Evolutionary conservation across 2,797 vertebrate species (phyloP).

Genomic region (Urophycis tenuis): DNA sequence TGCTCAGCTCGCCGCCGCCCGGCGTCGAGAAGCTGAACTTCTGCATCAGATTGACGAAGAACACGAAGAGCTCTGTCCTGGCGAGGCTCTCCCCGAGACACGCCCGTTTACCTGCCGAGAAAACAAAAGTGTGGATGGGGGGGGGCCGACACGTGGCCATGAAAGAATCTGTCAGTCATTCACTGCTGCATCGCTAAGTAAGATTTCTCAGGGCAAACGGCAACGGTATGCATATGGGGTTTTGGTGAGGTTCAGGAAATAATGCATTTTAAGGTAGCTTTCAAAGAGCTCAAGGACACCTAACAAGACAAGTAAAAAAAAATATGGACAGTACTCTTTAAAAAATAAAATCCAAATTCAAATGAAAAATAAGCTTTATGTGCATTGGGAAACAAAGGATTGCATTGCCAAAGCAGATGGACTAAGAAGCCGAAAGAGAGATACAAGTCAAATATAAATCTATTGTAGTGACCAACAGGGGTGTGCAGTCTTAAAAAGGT

Average conservation of each 20-base stretch:
- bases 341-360: no score
- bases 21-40: constrained; percentile 73
- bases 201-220: background rate
- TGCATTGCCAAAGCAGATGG: no score
- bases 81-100: constrained; percentile 80
- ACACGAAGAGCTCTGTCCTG: constrained; percentile 72
- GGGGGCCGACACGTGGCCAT: background rate
- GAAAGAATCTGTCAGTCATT: background rate
- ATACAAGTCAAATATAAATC: no score
- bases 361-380: no score
- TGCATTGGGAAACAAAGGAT: no score
- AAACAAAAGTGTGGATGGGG: background rate
- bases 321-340: no score
- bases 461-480: no score
- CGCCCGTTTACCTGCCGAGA: constrained; percentile 72
- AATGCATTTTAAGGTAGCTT: no score
- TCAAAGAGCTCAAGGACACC: no score
- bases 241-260: background rate
- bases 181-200: background rate
- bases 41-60: constrained; percentile 70
- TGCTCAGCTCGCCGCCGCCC: constrained; percentile 44
- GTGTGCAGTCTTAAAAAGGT: no score
- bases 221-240: background rate
- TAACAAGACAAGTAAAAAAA: no score
- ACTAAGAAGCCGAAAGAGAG: no score